phyloP scores from a whole-genome alignment of 2,888 invertebrate species.

The Coenonympha arcania region DNA sequence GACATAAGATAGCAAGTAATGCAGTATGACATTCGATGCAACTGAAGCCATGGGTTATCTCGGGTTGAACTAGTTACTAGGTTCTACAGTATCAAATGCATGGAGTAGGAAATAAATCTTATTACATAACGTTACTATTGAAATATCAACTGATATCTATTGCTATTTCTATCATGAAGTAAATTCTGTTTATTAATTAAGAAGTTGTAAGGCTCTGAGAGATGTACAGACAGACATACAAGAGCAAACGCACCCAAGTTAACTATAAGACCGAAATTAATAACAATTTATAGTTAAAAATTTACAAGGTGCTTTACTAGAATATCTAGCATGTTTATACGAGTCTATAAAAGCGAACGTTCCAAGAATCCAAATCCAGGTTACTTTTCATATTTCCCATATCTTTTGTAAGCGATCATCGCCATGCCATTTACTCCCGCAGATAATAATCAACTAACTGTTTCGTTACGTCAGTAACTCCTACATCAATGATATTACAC shows the following conservation, averaged over 20 bases:
- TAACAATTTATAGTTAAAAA: no score
- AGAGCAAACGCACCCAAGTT: no score
- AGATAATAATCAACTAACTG: not conserved
- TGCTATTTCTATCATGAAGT: not conserved
- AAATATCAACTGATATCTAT: no score
- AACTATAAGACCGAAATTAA: no score
- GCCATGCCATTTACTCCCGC: not conserved
- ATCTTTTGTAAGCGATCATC: no score
- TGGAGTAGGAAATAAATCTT: not conserved
- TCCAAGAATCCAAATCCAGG: no score
- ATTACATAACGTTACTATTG: not conserved
- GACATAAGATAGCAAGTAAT: conserved; percentile 36
- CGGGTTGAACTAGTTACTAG: conserved; percentile 39
- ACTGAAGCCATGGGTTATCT: conserved; percentile 40
- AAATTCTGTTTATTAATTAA: not conserved
- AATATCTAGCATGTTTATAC: no score
- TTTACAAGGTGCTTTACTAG: no score
- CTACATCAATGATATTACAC: not conserved
- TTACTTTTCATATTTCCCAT: no score
- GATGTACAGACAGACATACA: no score
- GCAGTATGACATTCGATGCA: conserved; percentile 37
- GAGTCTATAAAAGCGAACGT: no score
- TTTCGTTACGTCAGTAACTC: not conserved
- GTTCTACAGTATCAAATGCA: conserved; percentile 19
- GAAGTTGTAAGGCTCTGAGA: no score